Conservation (phyloP, 2,888 invertebrate genomes). For the Scelioninae gen. 2 region DNA sequence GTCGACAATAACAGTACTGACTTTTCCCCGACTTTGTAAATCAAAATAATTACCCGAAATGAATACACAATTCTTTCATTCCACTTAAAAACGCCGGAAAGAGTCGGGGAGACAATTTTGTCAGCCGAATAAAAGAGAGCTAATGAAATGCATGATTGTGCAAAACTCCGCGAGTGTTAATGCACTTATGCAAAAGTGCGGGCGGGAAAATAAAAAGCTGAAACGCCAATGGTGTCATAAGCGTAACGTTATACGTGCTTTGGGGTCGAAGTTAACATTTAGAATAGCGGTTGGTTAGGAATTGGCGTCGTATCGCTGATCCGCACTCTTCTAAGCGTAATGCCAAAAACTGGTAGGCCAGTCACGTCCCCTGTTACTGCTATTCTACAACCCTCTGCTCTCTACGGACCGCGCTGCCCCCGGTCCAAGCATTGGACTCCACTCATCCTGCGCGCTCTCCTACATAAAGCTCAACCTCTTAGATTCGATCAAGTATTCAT, state of each 20-base stretch:
- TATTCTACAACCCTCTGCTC: constrained; percentile 65
- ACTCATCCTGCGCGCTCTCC: constrained; percentile 61
- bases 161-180: too few species aligned
- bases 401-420: constrained; percentile 61
- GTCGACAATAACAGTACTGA: too few species aligned
- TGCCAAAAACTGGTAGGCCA: constrained; percentile 69
- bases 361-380: constrained; percentile 69
- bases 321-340: constrained; percentile 70
- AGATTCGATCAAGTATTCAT: constrained; percentile 68
- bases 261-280: constrained; percentile 58
- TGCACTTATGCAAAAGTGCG: constrained; percentile 44
- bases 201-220: constrained; percentile 39
- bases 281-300: constrained; percentile 63
- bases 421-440: constrained; percentile 62
- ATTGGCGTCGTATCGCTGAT: constrained; percentile 72
- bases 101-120: too few species aligned
- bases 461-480: constrained; percentile 63
- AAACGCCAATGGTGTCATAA: constrained; percentile 57
- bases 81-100: too few species aligned
- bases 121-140: too few species aligned
- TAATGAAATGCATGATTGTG: too few species aligned
- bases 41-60: too few species aligned
- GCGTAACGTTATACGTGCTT: constrained; percentile 60
- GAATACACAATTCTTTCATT: too few species aligned
- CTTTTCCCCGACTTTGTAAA: too few species aligned